These are phyloP conservation scores for Pristis pectinata DNA, from an alignment of 2,797 vertebrate genomes.

Conservation along the genomic window DNA sequence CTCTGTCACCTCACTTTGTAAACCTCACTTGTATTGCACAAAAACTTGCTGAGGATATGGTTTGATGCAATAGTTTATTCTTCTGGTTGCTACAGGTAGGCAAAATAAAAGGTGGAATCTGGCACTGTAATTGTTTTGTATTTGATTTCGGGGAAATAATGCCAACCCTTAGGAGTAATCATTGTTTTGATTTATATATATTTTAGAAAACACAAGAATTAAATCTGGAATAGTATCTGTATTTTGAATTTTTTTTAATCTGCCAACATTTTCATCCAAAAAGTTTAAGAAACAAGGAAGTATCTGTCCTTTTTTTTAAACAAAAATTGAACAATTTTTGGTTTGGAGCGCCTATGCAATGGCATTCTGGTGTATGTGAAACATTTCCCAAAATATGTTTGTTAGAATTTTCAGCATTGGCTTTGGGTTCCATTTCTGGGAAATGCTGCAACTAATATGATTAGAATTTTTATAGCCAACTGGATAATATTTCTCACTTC, in stretches of 20 bases:
- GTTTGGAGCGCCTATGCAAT: background rate
- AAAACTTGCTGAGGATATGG: slow-evolving; percentile 35
- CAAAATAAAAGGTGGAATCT: slow-evolving; percentile 35
- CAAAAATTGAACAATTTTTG: background rate
- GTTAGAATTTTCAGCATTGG: background rate
- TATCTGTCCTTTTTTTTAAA: background rate
- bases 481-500: background rate
- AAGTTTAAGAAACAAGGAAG: background rate
- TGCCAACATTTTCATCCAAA: slow-evolving; percentile 6
- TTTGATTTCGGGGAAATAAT: slow-evolving; percentile 24
- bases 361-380: background rate
- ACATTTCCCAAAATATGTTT: background rate
- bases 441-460: background rate
- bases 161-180: slow-evolving; percentile 25
- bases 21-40: slow-evolving; percentile 35
- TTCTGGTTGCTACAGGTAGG: slow-evolving; percentile 30
- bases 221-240: slow-evolving; percentile 18
- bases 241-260: slow-evolving; percentile 4
- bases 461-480: background rate
- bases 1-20: slow-evolving; percentile 35
- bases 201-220: background rate
- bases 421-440: background rate
- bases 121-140: slow-evolving; percentile 37
- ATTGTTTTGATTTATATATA: background rate
- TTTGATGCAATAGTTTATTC: slow-evolving; percentile 36